These are phyloP conservation scores for Reinhardtius hippoglossoides DNA, from an alignment of 2,113 vertebrate genomes.

Conservation along the genomic window DNA sequence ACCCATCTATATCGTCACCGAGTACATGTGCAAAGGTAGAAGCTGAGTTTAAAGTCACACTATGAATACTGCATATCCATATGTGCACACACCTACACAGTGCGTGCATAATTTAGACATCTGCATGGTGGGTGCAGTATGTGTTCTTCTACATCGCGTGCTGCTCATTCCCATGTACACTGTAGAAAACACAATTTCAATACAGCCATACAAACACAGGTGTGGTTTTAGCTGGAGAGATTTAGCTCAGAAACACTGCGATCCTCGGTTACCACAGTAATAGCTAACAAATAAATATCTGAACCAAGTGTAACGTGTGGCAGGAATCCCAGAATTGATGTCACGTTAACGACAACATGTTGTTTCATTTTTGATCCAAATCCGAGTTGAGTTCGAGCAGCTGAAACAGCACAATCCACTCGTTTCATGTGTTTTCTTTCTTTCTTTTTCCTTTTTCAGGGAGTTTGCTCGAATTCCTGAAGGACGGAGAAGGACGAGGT, in stretches of 20 bases:
- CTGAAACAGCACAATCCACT: neutral
- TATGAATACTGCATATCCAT: constrained; percentile 50
- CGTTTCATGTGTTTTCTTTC: neutral
- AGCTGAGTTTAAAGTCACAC: constrained; percentile 14
- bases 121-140: constrained; percentile 12
- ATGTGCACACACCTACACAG: constrained; percentile 10
- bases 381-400: neutral
- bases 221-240: neutral
- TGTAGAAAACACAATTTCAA: neutral
- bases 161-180: neutral
- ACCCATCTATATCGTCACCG: constrained; percentile 98
- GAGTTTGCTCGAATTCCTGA: constrained; percentile 96
- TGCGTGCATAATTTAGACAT: constrained; percentile 47
- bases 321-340: constrained; percentile 40
- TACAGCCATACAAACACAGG: neutral
- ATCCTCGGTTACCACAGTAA: constrained; percentile 20
- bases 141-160: constrained; percentile 3
- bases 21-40: constrained; percentile 98
- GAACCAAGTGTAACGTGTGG: constrained; percentile 30
- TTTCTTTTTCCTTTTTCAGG: constrained; percentile 79
- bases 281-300: constrained; percentile 24
- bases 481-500: constrained; percentile 92
- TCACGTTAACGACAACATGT: constrained; percentile 15
- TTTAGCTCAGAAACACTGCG: constrained; percentile 6
- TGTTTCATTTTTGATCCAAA: constrained; percentile 31